Evolutionary conservation across 2,113 vertebrate species (phyloP), one percentile per base, ranked within the genome.

Genomic region (Narcine bancroftii): DNA sequence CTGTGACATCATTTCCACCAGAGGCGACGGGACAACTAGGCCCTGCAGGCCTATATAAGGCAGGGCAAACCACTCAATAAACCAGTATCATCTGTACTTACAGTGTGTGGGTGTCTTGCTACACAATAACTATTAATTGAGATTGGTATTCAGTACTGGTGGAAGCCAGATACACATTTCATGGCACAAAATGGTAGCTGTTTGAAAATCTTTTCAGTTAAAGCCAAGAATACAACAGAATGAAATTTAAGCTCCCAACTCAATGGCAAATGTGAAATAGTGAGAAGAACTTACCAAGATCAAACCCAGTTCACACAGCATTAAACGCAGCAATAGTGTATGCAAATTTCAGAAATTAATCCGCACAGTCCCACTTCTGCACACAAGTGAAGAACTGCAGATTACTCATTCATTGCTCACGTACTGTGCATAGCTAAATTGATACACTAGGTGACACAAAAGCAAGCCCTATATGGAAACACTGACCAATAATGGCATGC

Each of bases 341-440:
- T 39, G n/a, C 33, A n/a, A 76, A 76, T 76, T 76, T 76, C 73
- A 76, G 73, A 76, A 76, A 39, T 76, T 76, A 76, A 76, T 39
- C 36, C 39, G 36, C 73, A 76, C 29, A 69, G 65, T 69, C 21
- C 19, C 65, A 69, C 65, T 69, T 69, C 2, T 69, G 65, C 65
- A 19, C 65, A 69, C 65, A 10, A 17, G 19, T 69, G 65, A 69
- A 69, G 6, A 69, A 19, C 10, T 69, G 60, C 65, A 69, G 65
- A 33, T 7, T 75, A 9, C 33, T 6, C 26, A 6, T 29, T 9
- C 1, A n/a, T 2, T 39, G 36, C 17, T 15, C 73, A 76, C 36
- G 4, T n/a, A 76, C 36, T 17, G n/a, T 10, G 15, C 11, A 17
- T 13, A 76, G 33, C 2, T 39, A 10, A 10, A 75, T 3, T 75